Evolutionary conservation across 2,113 vertebrate genomes (phyloP).

Genomic region (Pogonocichla stellata): DNA sequence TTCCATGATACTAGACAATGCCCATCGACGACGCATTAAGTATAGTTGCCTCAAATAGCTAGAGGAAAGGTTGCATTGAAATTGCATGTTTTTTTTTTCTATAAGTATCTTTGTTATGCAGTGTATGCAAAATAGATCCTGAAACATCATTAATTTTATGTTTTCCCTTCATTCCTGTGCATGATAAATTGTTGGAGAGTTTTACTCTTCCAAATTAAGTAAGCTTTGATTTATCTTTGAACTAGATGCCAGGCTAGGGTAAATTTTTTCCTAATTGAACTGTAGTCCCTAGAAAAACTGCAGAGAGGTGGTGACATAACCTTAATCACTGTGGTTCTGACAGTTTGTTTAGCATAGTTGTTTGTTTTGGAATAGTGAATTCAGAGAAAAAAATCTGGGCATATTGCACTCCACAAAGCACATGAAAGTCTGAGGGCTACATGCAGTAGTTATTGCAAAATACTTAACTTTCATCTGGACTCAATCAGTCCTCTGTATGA

Average conservation of each 20-base stretch:
- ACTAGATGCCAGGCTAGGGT: background rate
- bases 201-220: background rate
- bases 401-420: background rate
- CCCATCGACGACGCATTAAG: background rate
- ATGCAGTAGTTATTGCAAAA: background rate
- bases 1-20: background rate
- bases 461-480: background rate
- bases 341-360: background rate
- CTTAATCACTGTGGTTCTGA: background rate
- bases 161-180: background rate
- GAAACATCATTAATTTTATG: background rate
- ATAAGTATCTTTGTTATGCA: background rate
- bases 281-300: background rate
- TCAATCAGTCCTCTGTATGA: background rate
- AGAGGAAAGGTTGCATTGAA: background rate
- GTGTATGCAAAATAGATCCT: background rate
- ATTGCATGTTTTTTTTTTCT: background rate
- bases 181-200: background rate
- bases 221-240: conserved; percentile 35
- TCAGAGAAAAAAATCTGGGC: background rate
- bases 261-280: background rate
- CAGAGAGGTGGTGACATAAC: background rate
- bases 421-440: background rate
- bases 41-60: background rate
- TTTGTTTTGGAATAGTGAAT: background rate